phyloP scores from a whole-genome alignment of 2,113 vertebrate genomes.

The Ibidorhyncha struthersii region DNA sequence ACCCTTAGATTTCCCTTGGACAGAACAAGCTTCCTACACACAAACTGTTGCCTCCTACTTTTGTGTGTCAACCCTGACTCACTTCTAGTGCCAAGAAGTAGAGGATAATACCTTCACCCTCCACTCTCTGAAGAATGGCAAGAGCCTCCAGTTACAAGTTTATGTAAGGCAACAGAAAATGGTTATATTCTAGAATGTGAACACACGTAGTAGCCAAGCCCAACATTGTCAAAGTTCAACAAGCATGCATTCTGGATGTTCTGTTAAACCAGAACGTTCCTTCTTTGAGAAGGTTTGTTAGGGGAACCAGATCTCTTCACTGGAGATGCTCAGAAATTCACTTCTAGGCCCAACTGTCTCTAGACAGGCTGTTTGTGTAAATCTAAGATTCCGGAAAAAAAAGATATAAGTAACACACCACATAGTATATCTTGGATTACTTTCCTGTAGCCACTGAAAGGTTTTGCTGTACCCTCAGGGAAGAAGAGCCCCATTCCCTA shows the following conservation, averaged over 20 bases:
- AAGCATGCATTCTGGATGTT: neutral
- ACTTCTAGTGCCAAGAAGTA: slow-evolving; percentile 4
- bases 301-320: neutral
- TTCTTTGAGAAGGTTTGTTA: neutral
- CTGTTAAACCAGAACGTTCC: neutral
- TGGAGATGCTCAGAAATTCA: neutral
- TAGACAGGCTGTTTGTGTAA: neutral
- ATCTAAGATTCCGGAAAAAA: neutral
- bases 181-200: neutral
- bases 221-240: neutral
- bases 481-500: neutral
- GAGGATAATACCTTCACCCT: neutral
- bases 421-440: neutral
- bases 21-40: slow-evolving; percentile 49
- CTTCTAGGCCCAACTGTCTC: neutral
- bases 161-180: neutral
- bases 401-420: neutral
- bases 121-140: neutral
- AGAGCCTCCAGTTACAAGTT: neutral
- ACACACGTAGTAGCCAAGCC: neutral
- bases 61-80: slow-evolving; percentile 51
- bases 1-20: slow-evolving; percentile 24
- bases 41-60: slow-evolving; percentile 56
- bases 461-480: neutral
- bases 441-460: neutral